Base-by-base conservation (phyloP, 2,888 invertebrate species). In the Pristionchus mayeri region DNA sequence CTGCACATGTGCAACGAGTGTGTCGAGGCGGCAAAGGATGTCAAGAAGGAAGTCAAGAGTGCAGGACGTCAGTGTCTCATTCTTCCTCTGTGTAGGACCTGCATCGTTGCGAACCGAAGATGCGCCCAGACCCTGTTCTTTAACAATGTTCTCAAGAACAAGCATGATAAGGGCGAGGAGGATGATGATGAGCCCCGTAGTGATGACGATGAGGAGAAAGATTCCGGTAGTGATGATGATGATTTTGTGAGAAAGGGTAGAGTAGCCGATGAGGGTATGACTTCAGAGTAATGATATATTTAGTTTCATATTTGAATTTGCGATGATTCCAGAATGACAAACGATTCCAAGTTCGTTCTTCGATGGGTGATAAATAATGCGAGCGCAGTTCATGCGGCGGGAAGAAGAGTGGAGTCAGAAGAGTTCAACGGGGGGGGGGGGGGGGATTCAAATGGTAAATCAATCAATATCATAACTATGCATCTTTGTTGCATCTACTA, bases 121-220 rank as follows among this genome's bases (percentile, higher is more conserved):
- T 4, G 40, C 6, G 4, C 34, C 2, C 71, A 71, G 37, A 71
- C 71, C 16, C 13, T 40, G 9, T 71, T 37, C 37, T 71, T 71
- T n/a, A 71, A 71, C n/a, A 37, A 18, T n/a, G 37, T 37, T 16
- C 71, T 71, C 71, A 71, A 71, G 40, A 71, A 71, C 24, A 71
- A 18, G 34, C 71, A 71, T 37, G 71, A 71, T n/a, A 71, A 37
- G 40, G 34, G 37, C 6, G 71, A 4, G 4, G 71, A n/a, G 18
- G 37, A 37, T 9, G 40, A 37, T 13, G 34, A n/a, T 6, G 34
- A 3, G 1, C 7, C 11, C 3, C 11, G 27, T 27, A n/a, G 57
- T 24, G 27, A 57, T 57, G 57, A 57, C 7, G 57, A 57, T 2
- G 57, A 57, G 7, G 57, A 57, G 57, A 18, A 57, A 21, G 24